phyloP scores from a whole-genome alignment of 35 echinoderm and acorn worm genomes.

The Holothuria glaberrima region DNA sequence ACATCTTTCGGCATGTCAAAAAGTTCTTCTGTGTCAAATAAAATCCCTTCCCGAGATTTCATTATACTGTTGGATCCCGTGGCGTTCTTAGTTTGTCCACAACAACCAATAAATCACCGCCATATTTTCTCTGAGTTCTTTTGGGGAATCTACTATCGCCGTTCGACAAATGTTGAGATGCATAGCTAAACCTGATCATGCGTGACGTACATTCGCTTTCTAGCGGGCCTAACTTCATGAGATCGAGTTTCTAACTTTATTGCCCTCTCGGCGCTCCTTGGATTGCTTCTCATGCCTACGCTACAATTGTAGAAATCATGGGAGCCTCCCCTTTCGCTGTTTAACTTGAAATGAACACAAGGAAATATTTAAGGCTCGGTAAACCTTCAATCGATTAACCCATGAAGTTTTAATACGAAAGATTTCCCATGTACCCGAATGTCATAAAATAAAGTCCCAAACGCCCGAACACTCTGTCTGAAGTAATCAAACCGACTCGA shows the following conservation, averaged over 20 bases:
- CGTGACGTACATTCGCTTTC: not conserved
- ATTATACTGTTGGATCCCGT: not conserved
- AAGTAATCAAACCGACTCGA: not conserved
- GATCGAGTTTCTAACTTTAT: constrained; percentile 18
- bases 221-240: not conserved
- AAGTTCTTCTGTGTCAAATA: too few relatives aligned
- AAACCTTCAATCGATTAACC: constrained; percentile 55
- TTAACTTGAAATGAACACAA: constrained; percentile 3
- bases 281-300: constrained; percentile 1
- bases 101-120: not conserved
- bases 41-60: not conserved
- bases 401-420: constrained; percentile 62
- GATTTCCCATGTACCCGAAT: constrained; percentile 46
- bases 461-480: constrained; percentile 8
- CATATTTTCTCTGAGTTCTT: not conserved
- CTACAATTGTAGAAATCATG: not conserved
- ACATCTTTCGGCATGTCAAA: too few relatives aligned
- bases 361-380: not conserved
- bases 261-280: constrained; percentile 57
- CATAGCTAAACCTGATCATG: not conserved
- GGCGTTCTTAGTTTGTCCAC: not conserved
- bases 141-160: not conserved
- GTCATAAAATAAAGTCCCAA: constrained; percentile 46
- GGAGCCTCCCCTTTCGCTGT: not conserved
- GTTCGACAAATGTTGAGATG: not conserved